phyloP scores from a whole-genome alignment of 2,113 vertebrate genomes.

The Cavia porcellus region DNA sequence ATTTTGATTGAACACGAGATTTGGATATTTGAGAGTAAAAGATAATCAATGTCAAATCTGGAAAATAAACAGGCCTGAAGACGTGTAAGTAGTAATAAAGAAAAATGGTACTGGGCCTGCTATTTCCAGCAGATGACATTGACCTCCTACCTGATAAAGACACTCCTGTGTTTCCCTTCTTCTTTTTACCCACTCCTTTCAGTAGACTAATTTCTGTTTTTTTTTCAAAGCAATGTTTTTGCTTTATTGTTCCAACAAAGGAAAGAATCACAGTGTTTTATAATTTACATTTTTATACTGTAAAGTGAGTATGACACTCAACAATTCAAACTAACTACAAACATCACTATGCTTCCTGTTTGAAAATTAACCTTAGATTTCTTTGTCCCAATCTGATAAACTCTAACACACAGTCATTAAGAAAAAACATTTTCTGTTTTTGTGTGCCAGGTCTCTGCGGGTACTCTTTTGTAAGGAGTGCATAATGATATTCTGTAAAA shows the following conservation, averaged over 20 bases:
- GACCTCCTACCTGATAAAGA: neutral
- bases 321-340: neutral
- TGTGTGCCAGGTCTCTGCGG: neutral
- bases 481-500: neutral
- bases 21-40: slow-evolving; percentile 16
- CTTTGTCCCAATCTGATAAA: neutral
- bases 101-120: neutral
- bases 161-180: neutral
- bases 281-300: neutral
- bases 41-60: neutral
- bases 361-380: neutral
- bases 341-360: neutral
- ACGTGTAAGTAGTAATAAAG: neutral
- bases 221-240: neutral
- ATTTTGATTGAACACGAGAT: neutral
- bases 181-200: neutral
- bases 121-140: neutral
- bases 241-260: neutral
- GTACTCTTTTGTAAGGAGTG: neutral
- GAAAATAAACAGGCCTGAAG: neutral
- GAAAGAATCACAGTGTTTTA: neutral
- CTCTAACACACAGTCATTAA: neutral
- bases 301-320: neutral
- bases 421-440: neutral
- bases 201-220: neutral